Evolutionary conservation across 2,797 vertebrate genomes (phyloP).

Genomic region (Morus bassanus): DNA sequence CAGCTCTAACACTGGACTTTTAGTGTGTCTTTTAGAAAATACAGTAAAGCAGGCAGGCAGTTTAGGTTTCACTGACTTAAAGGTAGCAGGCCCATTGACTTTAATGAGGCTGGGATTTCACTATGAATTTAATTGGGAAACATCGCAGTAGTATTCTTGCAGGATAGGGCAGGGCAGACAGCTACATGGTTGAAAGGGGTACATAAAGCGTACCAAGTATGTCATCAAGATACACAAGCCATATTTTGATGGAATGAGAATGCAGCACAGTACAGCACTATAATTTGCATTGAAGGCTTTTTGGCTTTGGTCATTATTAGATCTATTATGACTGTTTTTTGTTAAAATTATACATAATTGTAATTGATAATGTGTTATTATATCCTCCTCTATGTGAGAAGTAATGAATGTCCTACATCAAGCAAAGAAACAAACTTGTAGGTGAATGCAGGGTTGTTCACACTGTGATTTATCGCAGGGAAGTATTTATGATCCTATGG

Average conservation of each 20-base stretch:
- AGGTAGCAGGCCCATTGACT: background rate
- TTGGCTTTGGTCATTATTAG: background rate
- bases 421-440: conserved; percentile 9
- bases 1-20: background rate
- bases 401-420: conserved; percentile 34
- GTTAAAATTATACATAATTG: conserved; percentile 34
- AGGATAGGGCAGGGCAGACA: background rate
- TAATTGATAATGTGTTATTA: conserved; percentile 12
- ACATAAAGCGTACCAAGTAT: background rate
- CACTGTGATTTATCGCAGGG: background rate
- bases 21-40: background rate
- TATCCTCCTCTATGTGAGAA: background rate
- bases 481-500: background rate
- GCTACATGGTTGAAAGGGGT: background rate
- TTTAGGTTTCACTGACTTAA: background rate
- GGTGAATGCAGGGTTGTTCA: background rate
- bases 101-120: background rate
- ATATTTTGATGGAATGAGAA: background rate
- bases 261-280: background rate
- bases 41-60: background rate
- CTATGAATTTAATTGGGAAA: background rate
- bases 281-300: background rate
- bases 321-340: conserved; percentile 5
- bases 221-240: background rate
- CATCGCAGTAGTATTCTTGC: background rate